Conservation (phyloP, 2,797 vertebrate genomes). For the Rhincodon typus region DNA sequence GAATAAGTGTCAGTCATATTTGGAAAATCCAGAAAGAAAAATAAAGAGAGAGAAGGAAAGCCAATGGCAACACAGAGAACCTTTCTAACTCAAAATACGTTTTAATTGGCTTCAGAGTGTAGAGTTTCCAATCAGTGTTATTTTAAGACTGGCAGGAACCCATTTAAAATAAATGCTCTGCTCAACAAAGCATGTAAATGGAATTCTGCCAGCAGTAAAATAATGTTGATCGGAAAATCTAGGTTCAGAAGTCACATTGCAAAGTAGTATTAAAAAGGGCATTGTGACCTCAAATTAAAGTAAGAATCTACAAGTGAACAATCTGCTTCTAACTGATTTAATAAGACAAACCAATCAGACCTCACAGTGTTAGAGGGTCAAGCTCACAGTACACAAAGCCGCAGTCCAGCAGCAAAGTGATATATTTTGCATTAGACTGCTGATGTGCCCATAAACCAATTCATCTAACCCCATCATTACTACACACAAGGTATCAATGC, state of each 20-base stretch:
- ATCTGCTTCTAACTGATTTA: not conserved
- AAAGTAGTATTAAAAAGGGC: not conserved
- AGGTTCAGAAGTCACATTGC: constrained; percentile 5
- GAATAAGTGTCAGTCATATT: not conserved
- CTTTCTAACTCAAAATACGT: not conserved
- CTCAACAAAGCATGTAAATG: constrained; percentile 13
- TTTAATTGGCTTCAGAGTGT: constrained; percentile 21
- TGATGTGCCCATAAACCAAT: not conserved
- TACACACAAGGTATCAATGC: not conserved
- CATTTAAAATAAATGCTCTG: constrained; percentile 31
- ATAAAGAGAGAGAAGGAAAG: not conserved
- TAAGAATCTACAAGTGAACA: not conserved
- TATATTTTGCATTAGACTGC: not conserved
- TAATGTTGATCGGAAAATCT: constrained; percentile 5
- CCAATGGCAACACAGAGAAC: not conserved
- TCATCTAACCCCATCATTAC: not conserved
- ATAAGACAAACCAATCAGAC: not conserved
- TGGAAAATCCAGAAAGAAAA: not conserved
- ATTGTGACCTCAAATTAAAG: constrained; percentile 5
- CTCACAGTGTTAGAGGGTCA: not conserved
- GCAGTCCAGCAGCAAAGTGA: not conserved
- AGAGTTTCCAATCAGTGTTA: constrained; percentile 17
- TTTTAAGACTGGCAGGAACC: constrained; percentile 24
- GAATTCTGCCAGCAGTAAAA: not conserved
- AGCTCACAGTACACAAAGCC: not conserved